phyloP scores from a whole-genome alignment of 2,888 invertebrate genomes.

The Pegoplata infirma region DNA sequence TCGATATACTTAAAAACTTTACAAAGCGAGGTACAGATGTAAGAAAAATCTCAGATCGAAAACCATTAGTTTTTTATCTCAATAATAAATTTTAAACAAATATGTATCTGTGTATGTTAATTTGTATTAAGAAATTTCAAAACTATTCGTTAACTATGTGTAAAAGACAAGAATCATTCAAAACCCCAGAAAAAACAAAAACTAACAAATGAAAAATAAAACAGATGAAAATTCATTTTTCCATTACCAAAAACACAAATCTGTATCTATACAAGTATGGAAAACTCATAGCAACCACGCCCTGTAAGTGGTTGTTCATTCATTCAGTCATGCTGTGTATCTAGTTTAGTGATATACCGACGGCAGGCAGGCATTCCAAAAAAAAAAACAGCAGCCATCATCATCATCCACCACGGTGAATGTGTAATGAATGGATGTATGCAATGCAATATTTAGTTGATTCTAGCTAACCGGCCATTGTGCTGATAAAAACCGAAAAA shows the following conservation, averaged over 20 bases:
- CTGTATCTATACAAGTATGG: constrained; percentile 31
- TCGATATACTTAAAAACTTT: too few species aligned
- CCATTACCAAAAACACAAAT: constrained; percentile 2
- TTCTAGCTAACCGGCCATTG: constrained; percentile 36
- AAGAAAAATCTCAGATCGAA: too few species aligned
- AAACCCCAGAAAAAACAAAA: background rate
- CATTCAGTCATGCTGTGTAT: constrained; percentile 16
- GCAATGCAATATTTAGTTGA: constrained; percentile 7
- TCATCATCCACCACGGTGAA: constrained; percentile 29
- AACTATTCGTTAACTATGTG: constrained; percentile 9
- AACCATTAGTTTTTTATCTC: background rate
- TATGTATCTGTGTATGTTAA: background rate
- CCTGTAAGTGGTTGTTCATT: constrained; percentile 11
- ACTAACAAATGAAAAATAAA: too few species aligned
- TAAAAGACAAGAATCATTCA: background rate
- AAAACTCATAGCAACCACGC: constrained; percentile 45
- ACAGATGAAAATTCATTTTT: constrained; percentile 20
- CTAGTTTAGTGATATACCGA: constrained; percentile 32
- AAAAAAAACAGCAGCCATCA: constrained; percentile 22
- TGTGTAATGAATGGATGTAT: background rate
- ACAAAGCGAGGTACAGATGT: too few species aligned
- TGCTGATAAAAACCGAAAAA: background rate
- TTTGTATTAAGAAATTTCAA: constrained; percentile 14
- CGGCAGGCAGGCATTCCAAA: too few species aligned
- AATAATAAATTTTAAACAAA: background rate